Conservation (phyloP, 2,888 invertebrate species). For the Limenitis camilla region DNA sequence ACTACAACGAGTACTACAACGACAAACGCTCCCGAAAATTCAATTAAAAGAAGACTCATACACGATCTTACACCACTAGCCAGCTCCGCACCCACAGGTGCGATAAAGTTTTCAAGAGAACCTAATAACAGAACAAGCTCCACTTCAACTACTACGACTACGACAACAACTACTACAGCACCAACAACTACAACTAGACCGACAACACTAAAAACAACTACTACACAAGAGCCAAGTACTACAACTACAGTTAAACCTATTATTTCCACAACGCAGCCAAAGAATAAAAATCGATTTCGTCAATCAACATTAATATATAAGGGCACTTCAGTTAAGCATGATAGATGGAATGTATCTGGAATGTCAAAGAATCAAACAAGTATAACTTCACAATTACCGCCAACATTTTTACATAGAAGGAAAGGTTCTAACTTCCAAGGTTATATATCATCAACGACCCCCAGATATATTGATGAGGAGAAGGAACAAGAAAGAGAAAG, state of each 20-base stretch:
- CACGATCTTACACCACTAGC: slow-evolving; percentile 54
- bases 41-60: slow-evolving; percentile 36
- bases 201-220: slow-evolving; percentile 29
- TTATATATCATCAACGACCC: slow-evolving; percentile 43
- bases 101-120: too few species aligned
- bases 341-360: slow-evolving; percentile 47
- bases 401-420: slow-evolving; percentile 41
- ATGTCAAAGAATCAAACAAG: slow-evolving; percentile 34
- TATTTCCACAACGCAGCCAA: slow-evolving; percentile 34
- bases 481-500: slow-evolving; percentile 35
- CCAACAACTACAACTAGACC: slow-evolving; percentile 32
- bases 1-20: slow-evolving; percentile 42
- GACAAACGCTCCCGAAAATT: slow-evolving; percentile 37
- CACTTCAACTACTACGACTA: slow-evolving; percentile 29
- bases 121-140: too few species aligned
- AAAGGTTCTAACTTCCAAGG: slow-evolving; percentile 65
- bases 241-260: slow-evolving; percentile 12
- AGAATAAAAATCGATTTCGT: slow-evolving; percentile 55
- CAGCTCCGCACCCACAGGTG: slow-evolving; percentile 45
- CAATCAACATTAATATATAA: slow-evolving; percentile 59
- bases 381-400: slow-evolving; percentile 26
- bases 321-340: slow-evolving; percentile 66
- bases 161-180: slow-evolving; percentile 22
- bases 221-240: slow-evolving; percentile 22
- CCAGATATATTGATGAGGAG: slow-evolving; percentile 30